Base-by-base conservation (phyloP, 2,888 invertebrate species). In the Orchesella flavescens region DNA sequence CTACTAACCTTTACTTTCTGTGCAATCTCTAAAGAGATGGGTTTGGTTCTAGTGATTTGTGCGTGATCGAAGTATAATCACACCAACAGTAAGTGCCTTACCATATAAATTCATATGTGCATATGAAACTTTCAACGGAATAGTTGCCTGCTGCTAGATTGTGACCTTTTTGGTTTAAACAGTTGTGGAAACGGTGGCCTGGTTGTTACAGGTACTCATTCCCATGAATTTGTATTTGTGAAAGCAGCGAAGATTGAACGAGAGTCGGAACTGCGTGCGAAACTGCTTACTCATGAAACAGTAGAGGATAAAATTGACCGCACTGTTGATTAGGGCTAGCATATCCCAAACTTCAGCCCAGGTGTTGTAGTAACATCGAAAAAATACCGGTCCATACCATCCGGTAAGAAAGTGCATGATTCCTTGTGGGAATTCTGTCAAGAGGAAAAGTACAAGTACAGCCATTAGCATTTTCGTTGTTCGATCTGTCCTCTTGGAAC, bases 371-470 rank as follows among this genome's bases (percentile, higher is more conserved):
- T 89, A 89, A 46, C 89, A 87, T 68, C 84, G 84, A 79, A 90
- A 89, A 88, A 92, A 91, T 10, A 87, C 87, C 68, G 90, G 89
- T 1, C 93, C 93, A 66, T 94, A 90, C 73, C 94, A 91, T 0
- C 94, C 94, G 79, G 93, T 94, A 89, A 94, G 91, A 66, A 95
- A 90, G 1, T 95, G 95, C 65, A 95, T 91, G 71, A 89, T 89
- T 17, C 89, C 92, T 81, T 92, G 91, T 0, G 91, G 91, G 77
- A 91, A 89, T 85, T 92, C 92, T 0, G 91, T 91, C 57, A 91
- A 87, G 15, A 91, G 89, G 87, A 91, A 92, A 23, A 81, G 68
- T n/a, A 81, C 57, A n/a, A 71, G 69, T 43, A 92, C 90, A 1
- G 91, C 91, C 57, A 92, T 88, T 63, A 92, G 89, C 91, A 92